Base-by-base conservation (phyloP, 2,797 vertebrate genomes). In the Uromys caudimaculatus region DNA sequence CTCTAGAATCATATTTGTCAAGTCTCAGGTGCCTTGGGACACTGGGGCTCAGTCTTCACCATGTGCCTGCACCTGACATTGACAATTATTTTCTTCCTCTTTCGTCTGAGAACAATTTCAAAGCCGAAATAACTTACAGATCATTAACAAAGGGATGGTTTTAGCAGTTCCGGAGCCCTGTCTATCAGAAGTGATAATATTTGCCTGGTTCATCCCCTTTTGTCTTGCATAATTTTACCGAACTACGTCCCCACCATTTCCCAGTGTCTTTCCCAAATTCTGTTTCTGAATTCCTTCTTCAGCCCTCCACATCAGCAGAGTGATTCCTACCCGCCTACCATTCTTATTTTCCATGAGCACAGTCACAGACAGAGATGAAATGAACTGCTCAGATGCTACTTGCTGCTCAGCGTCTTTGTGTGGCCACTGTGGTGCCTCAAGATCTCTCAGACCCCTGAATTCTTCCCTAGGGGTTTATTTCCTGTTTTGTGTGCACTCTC, bases 111-210 rank as follows among this genome's bases (percentile, higher is more conserved):
- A 47, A 69, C 58, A 82, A 52, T 90, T 93, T 79, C 73, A 78
- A 94, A 84, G 62, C 81, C 58, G 69, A 85, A 88, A 88, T 88
- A 19, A 95, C 69, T 88, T 78, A 62, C 90, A 27, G 64, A 89
- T 85, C 38, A 75, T 75, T 69, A 69, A 76, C 87, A 56, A 11
- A 3, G 69, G 41, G 87, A 38, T 47, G 1, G 84, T 93, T 95
- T 82, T 27, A 89, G 75, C 27, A 71, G 0, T 75, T 58, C 38
- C 0, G 24, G 75, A 24, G 27, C 47, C 56, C 27, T 64, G n/a
- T 56, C 81, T 83, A 13, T 47, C 64, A 81, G 83, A 90, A 86
- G 29, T 35, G 69, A 64, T 23, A 12, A 8, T 23, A 23, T 29
- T 94, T 54, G 73, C 85, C 71, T 82, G 64, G 16, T 52, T 85